Conservation (phyloP, 2,797 vertebrate genomes). For the Myotis daubentonii region DNA sequence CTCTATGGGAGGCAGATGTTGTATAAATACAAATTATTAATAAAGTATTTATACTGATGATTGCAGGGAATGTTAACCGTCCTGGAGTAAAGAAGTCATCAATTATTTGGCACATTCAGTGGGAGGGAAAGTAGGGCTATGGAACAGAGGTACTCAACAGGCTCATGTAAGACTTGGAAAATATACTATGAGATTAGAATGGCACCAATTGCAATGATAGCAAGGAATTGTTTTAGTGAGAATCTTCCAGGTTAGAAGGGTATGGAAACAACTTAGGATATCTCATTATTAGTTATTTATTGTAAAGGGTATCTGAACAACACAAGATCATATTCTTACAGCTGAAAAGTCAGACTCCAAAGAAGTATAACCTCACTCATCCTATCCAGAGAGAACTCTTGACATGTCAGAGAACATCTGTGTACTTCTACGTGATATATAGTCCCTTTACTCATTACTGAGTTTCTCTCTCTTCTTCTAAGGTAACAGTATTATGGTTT, state of each 20-base stretch:
- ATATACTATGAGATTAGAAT: not conserved
- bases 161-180: not conserved
- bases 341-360: not conserved
- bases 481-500: not conserved
- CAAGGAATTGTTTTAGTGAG: not conserved
- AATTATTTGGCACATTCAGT: slow-evolving; percentile 4
- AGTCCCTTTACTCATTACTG: not conserved
- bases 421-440: not conserved
- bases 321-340: not conserved
- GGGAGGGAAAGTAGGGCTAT: not conserved
- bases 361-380: not conserved
- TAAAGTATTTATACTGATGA: slow-evolving; percentile 77
- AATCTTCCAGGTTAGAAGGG: not conserved
- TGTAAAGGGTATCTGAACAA: not conserved
- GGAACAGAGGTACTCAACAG: not conserved
- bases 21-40: slow-evolving; percentile 80
- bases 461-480: not conserved
- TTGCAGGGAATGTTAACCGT: slow-evolving; percentile 55
- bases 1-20: slow-evolving; percentile 78
- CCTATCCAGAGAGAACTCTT: not conserved
- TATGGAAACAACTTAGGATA: not conserved
- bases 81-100: slow-evolving; percentile 50
- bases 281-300: not conserved
- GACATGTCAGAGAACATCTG: not conserved
- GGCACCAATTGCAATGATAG: not conserved